Base-by-base conservation (phyloP, 2,888 invertebrate species). In the Yponomeuta cagnagella region DNA sequence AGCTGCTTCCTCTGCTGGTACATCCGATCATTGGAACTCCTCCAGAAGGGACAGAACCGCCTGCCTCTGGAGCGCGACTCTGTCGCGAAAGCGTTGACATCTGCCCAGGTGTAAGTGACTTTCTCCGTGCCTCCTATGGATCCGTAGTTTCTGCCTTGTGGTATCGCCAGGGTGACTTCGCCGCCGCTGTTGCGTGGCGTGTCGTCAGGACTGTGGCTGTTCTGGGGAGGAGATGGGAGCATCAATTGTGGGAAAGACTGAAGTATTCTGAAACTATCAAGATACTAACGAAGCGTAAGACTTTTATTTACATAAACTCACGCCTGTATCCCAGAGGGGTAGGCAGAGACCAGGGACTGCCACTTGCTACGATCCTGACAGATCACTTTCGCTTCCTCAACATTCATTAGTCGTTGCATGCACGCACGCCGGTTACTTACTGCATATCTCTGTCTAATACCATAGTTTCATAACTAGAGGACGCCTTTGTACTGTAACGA, bases 81-180 rank as follows among this genome's bases (percentile, higher is more conserved):
- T 12, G 93, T 94, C 10, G 94, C 94, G 78, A 95, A 96, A 0
- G 96, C 96, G 82, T 96, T 96, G 74, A 97, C 89, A 74, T 95
- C 95, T 69, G 94, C 94, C 97, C 97, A 97, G 5, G 96, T 94
- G 86, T 96, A 97, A 0, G 95, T 95, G 72, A 96, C 93, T 75
- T 90, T 90, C 76, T 92, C 91, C 2, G 80, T 75, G 2, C 85
- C 87, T 0, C 88, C 87, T 70, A 91, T 89, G 52, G 90, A 80
- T 0, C 91, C 91, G 77, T 92, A 92, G 78, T 83, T 89, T 23
- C 85, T 82, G 31, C 76, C 75, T 0, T 80, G 65, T 2, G 86
- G 84, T 67, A 90, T 81, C 4, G 85, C 76, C 0, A 90, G 75
- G 0, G 86, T 83, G 0, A 88, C 82, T 70, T 90, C 89, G 0